Evolutionary conservation across 2,888 invertebrate species (phyloP).

Genomic region (Lamellibrachia columna): DNA sequence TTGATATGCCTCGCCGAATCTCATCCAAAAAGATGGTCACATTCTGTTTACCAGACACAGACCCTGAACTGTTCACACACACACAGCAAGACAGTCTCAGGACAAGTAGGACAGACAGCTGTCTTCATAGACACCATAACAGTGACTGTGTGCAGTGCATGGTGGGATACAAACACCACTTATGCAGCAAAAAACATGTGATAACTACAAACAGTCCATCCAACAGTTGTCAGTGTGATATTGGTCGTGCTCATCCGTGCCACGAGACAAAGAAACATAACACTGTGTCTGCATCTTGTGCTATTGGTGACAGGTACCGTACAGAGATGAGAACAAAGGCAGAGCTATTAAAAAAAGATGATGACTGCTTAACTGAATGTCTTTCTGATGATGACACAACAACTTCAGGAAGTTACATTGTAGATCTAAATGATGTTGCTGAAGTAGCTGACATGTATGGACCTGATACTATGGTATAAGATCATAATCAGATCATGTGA

Average conservation of each 20-base stretch:
- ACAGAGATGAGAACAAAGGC: not conserved
- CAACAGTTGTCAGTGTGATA: not conserved
- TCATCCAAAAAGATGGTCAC: not conserved
- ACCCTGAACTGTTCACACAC: not conserved
- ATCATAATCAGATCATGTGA: not conserved
- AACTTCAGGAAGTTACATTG: conserved; percentile 23
- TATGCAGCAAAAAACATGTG: no score
- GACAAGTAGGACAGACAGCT: not conserved
- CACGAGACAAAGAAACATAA: not conserved
- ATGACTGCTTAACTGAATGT: not conserved
- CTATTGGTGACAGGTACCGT: not conserved
- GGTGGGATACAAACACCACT: not conserved
- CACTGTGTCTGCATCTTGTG: not conserved
- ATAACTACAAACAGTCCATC: not conserved
- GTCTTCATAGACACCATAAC: not conserved
- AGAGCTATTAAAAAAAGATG: not conserved
- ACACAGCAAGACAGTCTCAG: not conserved
- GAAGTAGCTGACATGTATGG: not conserved
- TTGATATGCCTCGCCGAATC: not conserved
- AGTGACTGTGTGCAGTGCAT: not conserved
- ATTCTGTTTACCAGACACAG: not conserved
- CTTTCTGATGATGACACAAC: conserved; percentile 22
- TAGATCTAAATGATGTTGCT: conserved; percentile 16
- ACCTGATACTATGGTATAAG: not conserved
- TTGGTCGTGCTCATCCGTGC: not conserved